Evolutionary conservation across 2,888 invertebrate genomes (phyloP), one percentile per base, ranked within the genome.

Genomic region (Tenthredo notha): DNA sequence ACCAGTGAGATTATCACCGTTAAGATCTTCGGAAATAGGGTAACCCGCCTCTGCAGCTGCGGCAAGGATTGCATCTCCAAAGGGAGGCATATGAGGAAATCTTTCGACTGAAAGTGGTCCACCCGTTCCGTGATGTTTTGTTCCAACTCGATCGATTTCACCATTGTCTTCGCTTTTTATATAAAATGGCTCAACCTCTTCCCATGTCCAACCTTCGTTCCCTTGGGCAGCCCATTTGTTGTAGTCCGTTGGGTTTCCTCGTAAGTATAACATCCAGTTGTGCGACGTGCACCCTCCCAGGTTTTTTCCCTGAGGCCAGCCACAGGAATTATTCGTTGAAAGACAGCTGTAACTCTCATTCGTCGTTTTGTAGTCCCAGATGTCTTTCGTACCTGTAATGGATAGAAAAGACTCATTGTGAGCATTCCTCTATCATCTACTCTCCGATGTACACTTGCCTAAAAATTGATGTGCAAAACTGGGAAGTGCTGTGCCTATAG

Each of bases 251-350:
- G 96, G 95, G 88, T 96, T 96, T 0, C 97, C 97, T 33, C 97
- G 94, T 92, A 96, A 96, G 92, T 97, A 97, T 96, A 97, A 97
- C 97, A 97, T 97, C 0, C 97, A 97, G 91, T 98, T 97, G 84
- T 96, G 95, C 0, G 96, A 96, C 72, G 96, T 95, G 88, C 95
- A 95, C 0, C 97, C 97, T 6, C 97, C 97, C 90, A 95, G 91
- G 86, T 96, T 96, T 91, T 96, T 97, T 3, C 96, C 97, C 84
- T 97, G 94, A 0, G 96, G 95, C 97, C 97, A 97, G 21, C 93
- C 94, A 90, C 96, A 96, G 6, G 94, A 93, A 1, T 94, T 94
- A 10, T 88, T 88, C 3, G 84, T 89, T 12, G 90, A 87, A 7
- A 95, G 93, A 87, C 96, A 96, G 0, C 96, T 96, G 61, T 93